These are phyloP conservation scores for Euphydryas editha DNA, from an alignment of 2,888 invertebrate genomes.

Conservation along the genomic window DNA sequence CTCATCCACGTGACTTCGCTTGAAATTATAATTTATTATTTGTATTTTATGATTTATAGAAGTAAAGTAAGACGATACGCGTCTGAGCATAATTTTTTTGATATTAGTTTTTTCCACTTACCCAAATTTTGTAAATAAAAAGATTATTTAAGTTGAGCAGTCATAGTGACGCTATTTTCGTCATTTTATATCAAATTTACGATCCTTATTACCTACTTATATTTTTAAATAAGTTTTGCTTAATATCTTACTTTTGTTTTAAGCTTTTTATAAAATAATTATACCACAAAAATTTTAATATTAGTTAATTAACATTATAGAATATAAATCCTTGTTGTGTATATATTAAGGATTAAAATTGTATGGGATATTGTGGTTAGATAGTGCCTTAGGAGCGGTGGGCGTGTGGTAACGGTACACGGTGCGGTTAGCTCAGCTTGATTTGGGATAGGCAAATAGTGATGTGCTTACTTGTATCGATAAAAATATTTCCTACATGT, in stretches of 20 bases:
- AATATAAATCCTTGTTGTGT: no score
- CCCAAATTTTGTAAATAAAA: no score
- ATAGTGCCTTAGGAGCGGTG: conserved; percentile 30
- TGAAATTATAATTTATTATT: no score
- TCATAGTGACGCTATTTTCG: no score
- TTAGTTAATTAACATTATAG: no score
- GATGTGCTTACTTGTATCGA: conserved; percentile 23
- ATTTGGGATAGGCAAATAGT: conserved; percentile 34
- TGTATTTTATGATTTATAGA: not conserved
- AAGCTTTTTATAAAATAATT: no score
- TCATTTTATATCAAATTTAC: no score
- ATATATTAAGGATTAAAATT: not conserved
- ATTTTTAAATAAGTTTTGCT: no score
- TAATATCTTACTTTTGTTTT: no score
- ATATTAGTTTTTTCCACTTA: not conserved
- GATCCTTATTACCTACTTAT: no score
- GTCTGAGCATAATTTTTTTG: not conserved
- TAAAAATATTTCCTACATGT: not conserved
- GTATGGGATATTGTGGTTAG: conserved; percentile 6
- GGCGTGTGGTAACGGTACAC: conserved; percentile 37
- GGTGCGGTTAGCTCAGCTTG: conserved; percentile 33
- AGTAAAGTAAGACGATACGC: not conserved
- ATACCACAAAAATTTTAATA: no score
- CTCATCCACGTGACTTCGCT: not conserved
- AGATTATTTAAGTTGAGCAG: no score